phyloP scores from a whole-genome alignment of 2,113 vertebrate species.

The Alethe diademata region DNA sequence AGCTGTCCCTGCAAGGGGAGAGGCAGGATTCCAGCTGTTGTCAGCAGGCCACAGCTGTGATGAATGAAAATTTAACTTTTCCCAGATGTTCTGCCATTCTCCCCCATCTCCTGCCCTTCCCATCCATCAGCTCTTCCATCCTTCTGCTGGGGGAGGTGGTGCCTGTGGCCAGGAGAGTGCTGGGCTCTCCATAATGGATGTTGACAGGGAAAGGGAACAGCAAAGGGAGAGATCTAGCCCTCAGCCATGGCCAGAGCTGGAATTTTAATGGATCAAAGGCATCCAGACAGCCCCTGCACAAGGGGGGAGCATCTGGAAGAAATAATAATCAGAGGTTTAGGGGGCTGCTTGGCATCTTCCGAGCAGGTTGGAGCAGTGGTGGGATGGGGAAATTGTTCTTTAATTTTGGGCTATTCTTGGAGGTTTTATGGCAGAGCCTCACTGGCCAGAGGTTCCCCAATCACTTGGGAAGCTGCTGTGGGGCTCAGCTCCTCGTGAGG shows the following conservation, averaged over 20 bases:
- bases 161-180: not conserved
- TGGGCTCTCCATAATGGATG: not conserved
- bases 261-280: not conserved
- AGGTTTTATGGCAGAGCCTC: not conserved
- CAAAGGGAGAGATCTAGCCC: not conserved
- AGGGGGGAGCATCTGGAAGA: conserved; percentile 17
- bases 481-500: not conserved
- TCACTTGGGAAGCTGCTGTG: not conserved
- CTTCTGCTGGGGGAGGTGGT: not conserved
- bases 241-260: not conserved
- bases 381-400: not conserved
- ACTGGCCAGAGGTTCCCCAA: not conserved
- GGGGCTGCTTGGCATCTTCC: not conserved
- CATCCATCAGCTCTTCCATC: not conserved
- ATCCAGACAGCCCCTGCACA: not conserved
- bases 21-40: not conserved
- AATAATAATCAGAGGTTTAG: not conserved
- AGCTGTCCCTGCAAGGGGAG: not conserved
- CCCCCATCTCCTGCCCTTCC: not conserved
- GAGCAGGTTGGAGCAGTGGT: not conserved
- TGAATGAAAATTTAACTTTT: not conserved
- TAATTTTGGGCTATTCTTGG: not conserved
- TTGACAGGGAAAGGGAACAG: not conserved
- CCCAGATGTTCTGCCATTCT: not conserved
- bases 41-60: not conserved